Base-by-base conservation (phyloP, 2,888 invertebrate genomes). In the Dendrolimus pini region DNA sequence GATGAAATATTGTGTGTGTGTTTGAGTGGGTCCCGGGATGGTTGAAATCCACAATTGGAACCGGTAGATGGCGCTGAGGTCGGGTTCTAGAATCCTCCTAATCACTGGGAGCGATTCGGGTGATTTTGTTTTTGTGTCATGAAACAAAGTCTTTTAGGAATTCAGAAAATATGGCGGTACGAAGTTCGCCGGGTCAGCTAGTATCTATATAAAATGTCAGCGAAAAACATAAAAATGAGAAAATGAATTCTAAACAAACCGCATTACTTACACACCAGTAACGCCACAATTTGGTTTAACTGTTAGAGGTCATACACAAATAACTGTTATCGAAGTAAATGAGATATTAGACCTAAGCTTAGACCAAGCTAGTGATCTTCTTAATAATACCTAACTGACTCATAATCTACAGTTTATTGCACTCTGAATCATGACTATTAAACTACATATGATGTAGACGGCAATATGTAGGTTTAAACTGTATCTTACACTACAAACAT, bases 401-500 rank as follows among this genome's bases (percentile, higher is more conserved):
- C 80, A 80, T 68, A 70, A 69, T 67, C 72, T 67, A 72, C 70
- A 78, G 85, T 81, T 83, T 81, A 80, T 79, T 84, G 82, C 80
- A 70, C 84, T 78, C 76, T 75, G 77, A 81, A 72, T 77, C 77
- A 79, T 70, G 76, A 74, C 9, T 47, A 47, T 72, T 75, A 71
- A 69, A 67, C 64, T 67, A 65, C 68, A 71, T 68, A 66, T 62
- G 69, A 47, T 58, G 62, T 67, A 62, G 56, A 58, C 63, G 65
- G 55, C 55, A 55, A 53, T 62, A 61, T 59, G 55, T 52, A 55
- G 54, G 60, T 72, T 76, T 76, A 81, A 80, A 80, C 69, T 79
- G 78, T 75, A 74, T 75, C 65, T 66, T 63, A 70, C 85, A 85
- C 80, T 77, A 82, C 85, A 86, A 86, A 81, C 84, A 74, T 83